Evolutionary conservation across 1,140 invertebrate genomes (phyloP), one percentile per base, ranked within the genome.

Genomic region (Euschistus heros): DNA sequence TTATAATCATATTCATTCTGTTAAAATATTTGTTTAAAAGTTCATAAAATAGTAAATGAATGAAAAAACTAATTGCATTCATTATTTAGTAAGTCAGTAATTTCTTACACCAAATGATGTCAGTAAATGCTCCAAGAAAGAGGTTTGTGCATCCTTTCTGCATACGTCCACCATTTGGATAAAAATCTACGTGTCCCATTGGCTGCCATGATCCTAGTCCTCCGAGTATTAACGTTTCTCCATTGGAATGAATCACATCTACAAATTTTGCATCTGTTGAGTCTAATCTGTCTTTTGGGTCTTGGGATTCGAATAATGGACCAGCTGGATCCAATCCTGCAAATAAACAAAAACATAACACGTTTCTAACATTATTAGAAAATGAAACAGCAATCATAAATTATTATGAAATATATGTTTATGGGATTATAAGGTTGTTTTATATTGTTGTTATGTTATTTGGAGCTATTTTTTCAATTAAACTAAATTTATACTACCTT

Each of bases 231-330:
- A 94, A 76, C 67, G 90, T 91, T 72, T 93, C 90, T 0, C 91
- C 93, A 74, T 97, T 94, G 15, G 90, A 92, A 73, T 97, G 94
- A 54, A 97, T 95, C 0, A 94, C 91, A 74, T 97, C 94, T 0
- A 97, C 94, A 74, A 95, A 96, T 47, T 84, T 80, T 0, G 94
- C 94, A 75, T 96, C 93, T 0, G 79, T 82, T 55, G 86, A 82
- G 73, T 94, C 92, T 52, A 95, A 75, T 0, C 92, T 80, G 0
- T 86, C 90, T 61, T 84, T 80, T 0, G 86, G 82, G 70, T 92
- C 89, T 74, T 93, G 90, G 27, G 86, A 85, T 74, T 94, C 91
- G 74, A 94, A 94, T 0, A 94, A 77, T 0, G 92, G 92, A 7
- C 91, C 92, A 0, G 92, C 92, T 24, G 92, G 91, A 79, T 95